Base-by-base conservation (phyloP, 1,140 invertebrate genomes). In the Papilio xuthus region DNA sequence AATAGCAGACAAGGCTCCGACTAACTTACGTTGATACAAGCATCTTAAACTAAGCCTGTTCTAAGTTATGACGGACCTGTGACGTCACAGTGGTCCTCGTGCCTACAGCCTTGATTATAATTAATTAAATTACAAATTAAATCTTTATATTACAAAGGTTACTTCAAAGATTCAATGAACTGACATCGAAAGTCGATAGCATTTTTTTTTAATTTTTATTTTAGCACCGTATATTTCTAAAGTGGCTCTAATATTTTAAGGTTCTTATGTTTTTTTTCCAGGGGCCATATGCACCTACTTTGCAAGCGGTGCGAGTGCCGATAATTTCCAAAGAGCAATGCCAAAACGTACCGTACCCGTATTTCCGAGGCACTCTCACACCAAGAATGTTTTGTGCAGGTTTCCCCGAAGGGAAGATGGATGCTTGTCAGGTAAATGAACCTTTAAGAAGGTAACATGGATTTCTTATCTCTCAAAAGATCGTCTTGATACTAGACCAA, bases 351-450 rank as follows among this genome's bases (percentile, higher is more conserved):
- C 88, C 90, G 0, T 92, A 89, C 75, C 90, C 92, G 4, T 92
- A 91, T 67, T 92, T 90, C 60, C 85, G 90, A 78, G 91, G 90
- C 0, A 82, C 60, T 23, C 77, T 93, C 0, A 92, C 92, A 15
- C 10, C 90, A 6, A 89, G 92, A 70, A 93, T 93, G 92, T 93
- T 93, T 74, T 93, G 92, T 73, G 92, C 92, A 13, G 92, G 92
- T 4, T 93, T 84, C 69, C 77, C 83, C 26, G 90, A 92, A 81
- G 92, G 91, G 0, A 89, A 85, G 37, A 92, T 90, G 72, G 92
- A 93, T 80, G 92, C 92, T 73, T 93, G 92, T 80, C 92, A 93
- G 88, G 92, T 93, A 86, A 44, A 32, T 69, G 67, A 37, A 53
- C 20, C 9, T n/a, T 71, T 41, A 53, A 47, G 32, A 37, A 37